A percentile compares a stretch with the other conserved stretches of the same genome.
Conservation (phyloP, 2,888 invertebrate species). For the Caenorhabditis angaria region DNA sequence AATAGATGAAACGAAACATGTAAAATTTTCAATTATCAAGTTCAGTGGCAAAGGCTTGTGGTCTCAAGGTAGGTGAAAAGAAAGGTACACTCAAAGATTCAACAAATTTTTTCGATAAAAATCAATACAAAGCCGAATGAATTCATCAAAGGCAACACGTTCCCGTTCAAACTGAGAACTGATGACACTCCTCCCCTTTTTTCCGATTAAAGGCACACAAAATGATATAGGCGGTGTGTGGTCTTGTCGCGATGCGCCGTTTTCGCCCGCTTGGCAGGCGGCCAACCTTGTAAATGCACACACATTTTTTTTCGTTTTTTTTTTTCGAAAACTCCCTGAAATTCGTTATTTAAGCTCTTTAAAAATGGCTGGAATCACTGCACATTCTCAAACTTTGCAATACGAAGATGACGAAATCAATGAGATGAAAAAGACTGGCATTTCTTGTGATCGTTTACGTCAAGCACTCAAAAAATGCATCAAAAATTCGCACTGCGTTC, state of each 20-base stretch:
- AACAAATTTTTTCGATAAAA: neutral
- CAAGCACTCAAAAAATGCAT: conserved; percentile 67
- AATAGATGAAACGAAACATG: too few relatives aligned
- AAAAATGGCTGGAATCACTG: conserved; percentile 35
- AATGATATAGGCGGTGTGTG: conserved; percentile 12
- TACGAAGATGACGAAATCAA: conserved; percentile 58
- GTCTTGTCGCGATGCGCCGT: conserved; percentile 23
- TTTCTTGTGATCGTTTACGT: conserved; percentile 65
- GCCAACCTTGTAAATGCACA: conserved; percentile 20
- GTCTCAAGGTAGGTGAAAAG: too few relatives aligned
- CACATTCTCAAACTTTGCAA: conserved; percentile 31
- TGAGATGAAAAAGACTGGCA: conserved; percentile 55
- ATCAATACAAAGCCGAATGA: neutral
- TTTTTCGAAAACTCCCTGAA: neutral
- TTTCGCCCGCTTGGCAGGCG: conserved; percentile 3
- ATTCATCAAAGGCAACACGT: neutral
- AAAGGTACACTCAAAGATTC: neutral
- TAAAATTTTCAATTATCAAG: too few relatives aligned
- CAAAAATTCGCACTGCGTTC: conserved; percentile 66
- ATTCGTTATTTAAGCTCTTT: neutral
- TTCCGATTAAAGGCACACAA: conserved; percentile 28
- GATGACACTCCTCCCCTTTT: neutral
- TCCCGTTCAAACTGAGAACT: neutral
- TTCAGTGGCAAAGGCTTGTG: too few relatives aligned
- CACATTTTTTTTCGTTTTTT: neutral